Percentiles rank a stretch among this genome's conserved stretches.
phyloP scores from a whole-genome alignment of 2,797 vertebrate genomes.

The Myripristis jacobus region DNA sequence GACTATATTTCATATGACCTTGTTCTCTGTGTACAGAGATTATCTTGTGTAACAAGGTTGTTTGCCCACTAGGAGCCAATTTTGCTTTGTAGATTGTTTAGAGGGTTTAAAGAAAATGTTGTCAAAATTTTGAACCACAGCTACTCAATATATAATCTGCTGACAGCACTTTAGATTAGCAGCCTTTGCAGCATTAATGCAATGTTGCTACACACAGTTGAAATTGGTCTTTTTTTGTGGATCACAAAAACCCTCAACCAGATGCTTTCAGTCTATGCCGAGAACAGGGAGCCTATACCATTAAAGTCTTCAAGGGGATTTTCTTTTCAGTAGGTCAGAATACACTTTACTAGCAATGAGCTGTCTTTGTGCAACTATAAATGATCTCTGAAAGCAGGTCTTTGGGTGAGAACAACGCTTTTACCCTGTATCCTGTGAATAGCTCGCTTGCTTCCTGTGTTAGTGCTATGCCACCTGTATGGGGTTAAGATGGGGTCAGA shows the following conservation, averaged over 20 bases:
- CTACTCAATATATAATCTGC: too few species aligned
- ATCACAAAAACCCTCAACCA: constrained; percentile 41
- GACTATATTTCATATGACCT: constrained; percentile 9
- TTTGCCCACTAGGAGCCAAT: too few species aligned
- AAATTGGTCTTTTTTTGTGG: constrained; percentile 16
- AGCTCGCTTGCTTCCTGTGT: constrained; percentile 59
- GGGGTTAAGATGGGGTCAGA: constrained; percentile 73
- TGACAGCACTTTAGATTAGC: not conserved
- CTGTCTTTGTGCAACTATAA: constrained; percentile 57
- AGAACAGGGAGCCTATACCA: constrained; percentile 33
- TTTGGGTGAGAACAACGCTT: constrained; percentile 40
- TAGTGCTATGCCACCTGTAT: constrained; percentile 69
- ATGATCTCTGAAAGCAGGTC: constrained; percentile 55
- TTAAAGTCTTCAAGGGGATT: constrained; percentile 58
- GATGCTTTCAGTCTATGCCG: constrained; percentile 51
- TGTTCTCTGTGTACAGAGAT: not conserved
- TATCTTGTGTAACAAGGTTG: too few species aligned
- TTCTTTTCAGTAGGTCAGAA: constrained; percentile 54
- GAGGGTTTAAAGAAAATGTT: not conserved
- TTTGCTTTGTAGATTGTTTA: too few species aligned
- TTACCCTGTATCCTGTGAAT: constrained; percentile 37
- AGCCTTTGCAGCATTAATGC: not conserved
- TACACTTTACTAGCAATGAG: constrained; percentile 48
- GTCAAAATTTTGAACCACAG: constrained; percentile 23
- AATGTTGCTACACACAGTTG: not conserved